Conservation (phyloP, 2,797 vertebrate species). For the Acanthis flammea region DNA sequence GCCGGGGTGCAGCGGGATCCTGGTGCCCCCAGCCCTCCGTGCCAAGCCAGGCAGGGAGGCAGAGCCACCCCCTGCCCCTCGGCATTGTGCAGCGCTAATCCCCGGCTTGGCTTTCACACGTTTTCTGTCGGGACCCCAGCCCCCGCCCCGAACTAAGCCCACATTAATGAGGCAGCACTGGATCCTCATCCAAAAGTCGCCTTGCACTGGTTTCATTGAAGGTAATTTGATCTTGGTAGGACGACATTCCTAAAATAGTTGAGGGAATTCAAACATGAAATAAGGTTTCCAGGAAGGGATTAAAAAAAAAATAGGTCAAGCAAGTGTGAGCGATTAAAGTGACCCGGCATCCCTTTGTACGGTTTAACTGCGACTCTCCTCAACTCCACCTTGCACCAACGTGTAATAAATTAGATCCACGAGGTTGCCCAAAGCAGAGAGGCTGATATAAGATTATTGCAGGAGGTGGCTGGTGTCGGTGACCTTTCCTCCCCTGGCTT, state of each 20-base stretch:
- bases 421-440: neutral
- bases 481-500: constrained; percentile 1
- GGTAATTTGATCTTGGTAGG: constrained; percentile 60
- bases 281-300: constrained; percentile 64
- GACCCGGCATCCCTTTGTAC: neutral
- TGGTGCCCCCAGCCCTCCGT: neutral
- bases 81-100: neutral
- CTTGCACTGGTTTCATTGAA: neutral
- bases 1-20: neutral
- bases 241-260: constrained; percentile 69
- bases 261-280: constrained; percentile 69
- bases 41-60: neutral
- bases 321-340: constrained; percentile 57
- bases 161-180: constrained; percentile 30
- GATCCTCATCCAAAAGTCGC: constrained; percentile 13
- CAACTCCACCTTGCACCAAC: neutral
- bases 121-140: neutral
- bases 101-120: neutral
- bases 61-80: neutral
- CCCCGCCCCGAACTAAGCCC: neutral
- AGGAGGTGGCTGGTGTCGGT: neutral
- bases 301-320: constrained; percentile 58
- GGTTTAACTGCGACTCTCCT: neutral
- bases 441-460: neutral
- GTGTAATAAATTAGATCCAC: neutral